These are phyloP conservation scores for Nephrotoma flavescens DNA, from an alignment of 2,888 invertebrate genomes.

Conservation along the genomic window DNA sequence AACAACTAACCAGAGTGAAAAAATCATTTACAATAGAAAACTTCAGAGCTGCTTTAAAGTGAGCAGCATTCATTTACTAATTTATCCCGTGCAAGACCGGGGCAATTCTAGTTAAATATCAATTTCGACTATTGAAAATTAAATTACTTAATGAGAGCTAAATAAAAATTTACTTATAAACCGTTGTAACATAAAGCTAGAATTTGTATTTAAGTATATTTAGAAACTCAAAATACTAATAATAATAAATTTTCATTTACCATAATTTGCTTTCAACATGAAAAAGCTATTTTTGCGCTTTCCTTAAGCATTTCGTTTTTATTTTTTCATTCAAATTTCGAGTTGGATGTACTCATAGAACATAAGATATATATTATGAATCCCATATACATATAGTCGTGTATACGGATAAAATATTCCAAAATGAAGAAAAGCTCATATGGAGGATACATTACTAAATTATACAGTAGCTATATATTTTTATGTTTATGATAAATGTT, in stretches of 20 bases:
- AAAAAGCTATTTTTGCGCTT: not conserved
- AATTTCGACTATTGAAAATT: not conserved
- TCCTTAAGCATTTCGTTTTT: not conserved
- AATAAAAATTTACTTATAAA: not conserved
- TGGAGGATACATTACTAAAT: not conserved
- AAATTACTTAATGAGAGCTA: not conserved
- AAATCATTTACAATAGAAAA: too few relatives aligned
- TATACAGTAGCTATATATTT: not conserved
- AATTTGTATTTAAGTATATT: not conserved
- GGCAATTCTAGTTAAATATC: not conserved
- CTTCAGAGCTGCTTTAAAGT: too few relatives aligned
- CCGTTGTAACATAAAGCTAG: not conserved
- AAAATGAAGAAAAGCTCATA: not conserved
- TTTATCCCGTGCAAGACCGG: not conserved
- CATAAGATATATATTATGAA: not conserved
- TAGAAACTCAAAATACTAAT: not conserved
- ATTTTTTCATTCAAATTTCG: not conserved
- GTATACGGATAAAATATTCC: not conserved
- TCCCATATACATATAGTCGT: not conserved
- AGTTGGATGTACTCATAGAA: not conserved
- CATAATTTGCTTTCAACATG: not conserved
- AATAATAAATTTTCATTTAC: not conserved
- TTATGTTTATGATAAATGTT: not conserved
- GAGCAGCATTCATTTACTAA: too few relatives aligned
- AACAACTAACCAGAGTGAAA: too few relatives aligned